phyloP scores from a whole-genome alignment of 30 jellyfish, hydroid and myxozoan genomes.

The Sanderia malayensis region DNA sequence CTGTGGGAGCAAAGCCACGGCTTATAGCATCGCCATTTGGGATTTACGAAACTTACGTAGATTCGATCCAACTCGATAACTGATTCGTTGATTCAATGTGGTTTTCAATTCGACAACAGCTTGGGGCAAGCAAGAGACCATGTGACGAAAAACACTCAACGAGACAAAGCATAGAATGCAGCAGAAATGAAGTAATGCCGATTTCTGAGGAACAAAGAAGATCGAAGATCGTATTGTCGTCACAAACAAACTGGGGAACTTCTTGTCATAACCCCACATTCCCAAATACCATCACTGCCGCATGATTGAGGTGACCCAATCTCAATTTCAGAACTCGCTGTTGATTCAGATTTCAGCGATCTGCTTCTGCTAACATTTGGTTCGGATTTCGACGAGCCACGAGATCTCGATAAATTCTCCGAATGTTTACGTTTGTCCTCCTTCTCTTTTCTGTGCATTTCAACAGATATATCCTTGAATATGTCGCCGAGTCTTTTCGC shows the following conservation, averaged over 20 bases:
- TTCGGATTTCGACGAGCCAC: constrained; percentile 62
- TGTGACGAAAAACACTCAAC: too few relatives aligned
- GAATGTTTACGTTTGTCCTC: constrained; percentile 79
- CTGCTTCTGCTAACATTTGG: constrained; percentile 58
- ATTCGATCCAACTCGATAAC: too few relatives aligned
- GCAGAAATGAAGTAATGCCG: too few relatives aligned
- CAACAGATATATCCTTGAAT: constrained; percentile 70
- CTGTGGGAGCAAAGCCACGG: too few relatives aligned
- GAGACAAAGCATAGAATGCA: too few relatives aligned
- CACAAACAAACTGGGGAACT: constrained; percentile 55
- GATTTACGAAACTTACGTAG: too few relatives aligned
- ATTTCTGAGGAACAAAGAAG: too few relatives aligned
- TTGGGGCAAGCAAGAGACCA: too few relatives aligned
- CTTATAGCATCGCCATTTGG: too few relatives aligned
- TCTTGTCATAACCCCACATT: constrained; percentile 56
- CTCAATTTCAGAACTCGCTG: constrained; percentile 50
- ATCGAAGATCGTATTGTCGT: too few relatives aligned
- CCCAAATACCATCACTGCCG: constrained; percentile 69
- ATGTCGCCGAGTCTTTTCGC: constrained; percentile 81
- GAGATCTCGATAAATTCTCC: constrained; percentile 63
- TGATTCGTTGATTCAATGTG: too few relatives aligned
- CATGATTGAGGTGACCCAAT: constrained; percentile 53
- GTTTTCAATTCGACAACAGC: too few relatives aligned
- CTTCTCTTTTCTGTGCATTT: constrained; percentile 73
- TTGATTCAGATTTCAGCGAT: constrained; percentile 39